Percentiles rank a stretch among this genome's conserved stretches.
Conservation (phyloP, 1,140 invertebrate genomes). For the Diorhabda elongata region DNA sequence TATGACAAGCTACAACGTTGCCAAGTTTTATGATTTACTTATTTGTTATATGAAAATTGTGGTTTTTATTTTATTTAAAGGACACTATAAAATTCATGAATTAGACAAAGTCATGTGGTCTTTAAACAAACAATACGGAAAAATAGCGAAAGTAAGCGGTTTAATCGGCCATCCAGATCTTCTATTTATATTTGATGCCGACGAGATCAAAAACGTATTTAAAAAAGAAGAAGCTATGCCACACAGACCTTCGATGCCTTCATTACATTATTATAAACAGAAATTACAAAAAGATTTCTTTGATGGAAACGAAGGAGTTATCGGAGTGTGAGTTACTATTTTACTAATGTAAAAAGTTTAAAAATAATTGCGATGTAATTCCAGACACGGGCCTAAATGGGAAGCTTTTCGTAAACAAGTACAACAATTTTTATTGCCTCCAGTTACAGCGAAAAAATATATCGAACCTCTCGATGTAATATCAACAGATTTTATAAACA, state of each 20-base stretch:
- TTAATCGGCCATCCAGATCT: constrained; percentile 74
- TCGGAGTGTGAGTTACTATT: constrained; percentile 66
- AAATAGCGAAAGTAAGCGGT: constrained; percentile 69
- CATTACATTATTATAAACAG: constrained; percentile 73
- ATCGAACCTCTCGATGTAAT: constrained; percentile 69
- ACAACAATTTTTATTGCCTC: constrained; percentile 78
- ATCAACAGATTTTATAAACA: constrained; percentile 64
- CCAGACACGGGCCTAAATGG: constrained; percentile 81
- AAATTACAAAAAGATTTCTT: constrained; percentile 70
- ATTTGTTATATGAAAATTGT: too few relatives aligned
- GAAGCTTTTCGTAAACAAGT: constrained; percentile 74
- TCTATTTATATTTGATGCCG: constrained; percentile 72
- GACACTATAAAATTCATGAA: constrained; percentile 68
- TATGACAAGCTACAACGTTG: too few relatives aligned
- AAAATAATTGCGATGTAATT: constrained; percentile 10
- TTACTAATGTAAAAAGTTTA: not conserved
- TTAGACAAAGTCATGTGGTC: constrained; percentile 69
- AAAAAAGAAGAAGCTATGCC: constrained; percentile 72
- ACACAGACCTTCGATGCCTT: constrained; percentile 72
- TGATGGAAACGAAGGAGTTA: constrained; percentile 66
- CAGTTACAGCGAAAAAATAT: constrained; percentile 69
- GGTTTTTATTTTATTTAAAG: constrained; percentile 44
- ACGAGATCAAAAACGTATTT: constrained; percentile 72
- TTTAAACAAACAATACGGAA: constrained; percentile 62
- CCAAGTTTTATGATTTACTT: too few relatives aligned